A percentile compares a stretch with the other conserved stretches of the same genome.
These are phyloP conservation scores for Bombycilla garrulus DNA, from an alignment of 2,113 vertebrate species.

Conservation along the genomic window DNA sequence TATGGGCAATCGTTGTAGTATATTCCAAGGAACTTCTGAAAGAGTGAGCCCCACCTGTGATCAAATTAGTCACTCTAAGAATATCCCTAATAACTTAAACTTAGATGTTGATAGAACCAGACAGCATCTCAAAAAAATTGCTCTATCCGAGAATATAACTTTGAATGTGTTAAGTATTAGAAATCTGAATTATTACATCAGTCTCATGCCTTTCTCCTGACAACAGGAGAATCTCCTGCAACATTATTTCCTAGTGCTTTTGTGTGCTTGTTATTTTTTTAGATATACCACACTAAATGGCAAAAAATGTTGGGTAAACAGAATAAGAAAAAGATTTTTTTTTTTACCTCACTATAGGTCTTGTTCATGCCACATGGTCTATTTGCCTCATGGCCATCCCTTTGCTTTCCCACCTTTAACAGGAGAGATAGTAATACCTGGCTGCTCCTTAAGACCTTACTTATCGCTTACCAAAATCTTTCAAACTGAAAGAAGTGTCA, in stretches of 20 bases:
- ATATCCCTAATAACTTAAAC: not conserved
- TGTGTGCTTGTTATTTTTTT: not conserved
- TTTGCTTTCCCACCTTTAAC: not conserved
- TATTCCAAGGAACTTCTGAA: not conserved
- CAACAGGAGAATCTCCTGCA: not conserved
- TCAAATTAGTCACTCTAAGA: not conserved
- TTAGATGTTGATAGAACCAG: not conserved
- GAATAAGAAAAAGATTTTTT: not conserved
- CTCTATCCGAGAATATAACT: not conserved
- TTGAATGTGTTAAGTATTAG: not conserved
- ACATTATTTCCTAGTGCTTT: not conserved
- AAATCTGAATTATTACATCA: not conserved
- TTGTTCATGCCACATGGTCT: not conserved
- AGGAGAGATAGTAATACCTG: not conserved
- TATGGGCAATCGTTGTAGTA: not conserved
- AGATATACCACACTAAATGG: not conserved
- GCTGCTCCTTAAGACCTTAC: not conserved
- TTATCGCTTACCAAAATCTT: conserved; percentile 38
- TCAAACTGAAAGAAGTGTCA: conserved; percentile 15
- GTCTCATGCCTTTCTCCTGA: not conserved
- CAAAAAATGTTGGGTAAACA: not conserved
- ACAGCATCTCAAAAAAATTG: not conserved
- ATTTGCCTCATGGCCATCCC: not conserved
- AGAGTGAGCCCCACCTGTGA: not conserved
- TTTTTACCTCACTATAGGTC: not conserved